Conservation (phyloP, 1,140 invertebrate genomes). For the Listronotus bonariensis region DNA sequence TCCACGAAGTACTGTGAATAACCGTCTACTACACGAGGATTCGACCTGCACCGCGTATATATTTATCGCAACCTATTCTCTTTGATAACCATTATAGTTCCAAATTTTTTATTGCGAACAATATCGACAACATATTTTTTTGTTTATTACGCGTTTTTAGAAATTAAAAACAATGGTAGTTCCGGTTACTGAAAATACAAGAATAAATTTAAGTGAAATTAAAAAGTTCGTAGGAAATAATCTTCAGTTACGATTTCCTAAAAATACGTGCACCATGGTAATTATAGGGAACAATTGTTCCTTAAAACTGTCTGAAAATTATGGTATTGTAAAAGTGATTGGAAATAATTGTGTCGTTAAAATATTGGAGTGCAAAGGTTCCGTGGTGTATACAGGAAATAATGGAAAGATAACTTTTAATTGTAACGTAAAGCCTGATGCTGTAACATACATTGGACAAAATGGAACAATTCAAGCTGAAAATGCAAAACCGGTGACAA, state of each 20-base stretch:
- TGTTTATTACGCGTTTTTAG: background rate
- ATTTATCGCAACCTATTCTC: slow-evolving; percentile 1
- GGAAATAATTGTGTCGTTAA: slow-evolving; percentile 22
- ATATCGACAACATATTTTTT: background rate
- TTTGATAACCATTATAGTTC: background rate
- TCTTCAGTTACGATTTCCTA: background rate
- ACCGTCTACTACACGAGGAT: background rate
- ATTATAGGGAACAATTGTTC: slow-evolving; percentile 31
- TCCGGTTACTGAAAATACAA: slow-evolving; percentile 13
- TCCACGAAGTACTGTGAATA: too few relatives aligned
- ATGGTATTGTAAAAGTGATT: slow-evolving; percentile 24
- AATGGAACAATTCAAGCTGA: background rate
- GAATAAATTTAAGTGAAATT: background rate
- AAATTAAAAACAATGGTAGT: slow-evolving; percentile 7
- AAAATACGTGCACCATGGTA: slow-evolving; percentile 12
- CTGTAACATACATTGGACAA: slow-evolving; percentile 5
- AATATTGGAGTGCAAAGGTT: slow-evolving; percentile 18
- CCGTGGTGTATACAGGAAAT: slow-evolving; percentile 26
- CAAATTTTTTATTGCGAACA: background rate
- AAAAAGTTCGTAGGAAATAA: slow-evolving; percentile 17
- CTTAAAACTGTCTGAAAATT: slow-evolving; percentile 20
- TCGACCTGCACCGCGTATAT: too few relatives aligned
- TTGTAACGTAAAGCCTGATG: slow-evolving; percentile 1
- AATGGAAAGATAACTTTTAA: slow-evolving; percentile 11
- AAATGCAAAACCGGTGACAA: background rate